Evolutionary conservation across 1,140 invertebrate genomes (phyloP).

Genomic region (Elysia chlorotica): DNA sequence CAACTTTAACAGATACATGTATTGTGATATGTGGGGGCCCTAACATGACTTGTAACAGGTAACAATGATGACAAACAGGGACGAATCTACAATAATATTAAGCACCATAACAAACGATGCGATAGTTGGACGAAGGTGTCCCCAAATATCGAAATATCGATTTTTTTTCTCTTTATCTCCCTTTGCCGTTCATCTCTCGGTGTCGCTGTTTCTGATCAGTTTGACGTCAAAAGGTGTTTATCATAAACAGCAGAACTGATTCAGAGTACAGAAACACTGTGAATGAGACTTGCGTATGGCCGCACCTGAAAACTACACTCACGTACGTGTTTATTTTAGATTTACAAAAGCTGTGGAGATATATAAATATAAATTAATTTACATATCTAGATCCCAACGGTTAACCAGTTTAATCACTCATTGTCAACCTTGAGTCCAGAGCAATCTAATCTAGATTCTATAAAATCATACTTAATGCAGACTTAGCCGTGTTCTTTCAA

Average conservation of each 20-base stretch:
- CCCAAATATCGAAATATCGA: background rate
- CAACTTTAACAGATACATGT: too few relatives aligned
- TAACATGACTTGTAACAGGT: too few relatives aligned
- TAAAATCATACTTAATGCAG: too few relatives aligned
- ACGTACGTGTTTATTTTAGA: background rate
- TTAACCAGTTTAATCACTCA: background rate
- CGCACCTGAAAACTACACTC: too few relatives aligned
- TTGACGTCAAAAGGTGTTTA: constrained; percentile 32
- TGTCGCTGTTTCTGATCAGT: background rate
- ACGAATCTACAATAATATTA: too few relatives aligned
- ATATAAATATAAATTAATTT: background rate
- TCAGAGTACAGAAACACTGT: too few relatives aligned
- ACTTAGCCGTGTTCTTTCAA: too few relatives aligned
- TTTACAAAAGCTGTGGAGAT: background rate
- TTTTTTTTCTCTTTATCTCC: constrained; percentile 19
- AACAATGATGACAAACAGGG: too few relatives aligned
- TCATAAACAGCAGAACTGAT: constrained; percentile 20
- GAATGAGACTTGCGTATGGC: too few relatives aligned
- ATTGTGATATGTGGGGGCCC: too few relatives aligned
- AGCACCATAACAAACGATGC: too few relatives aligned
- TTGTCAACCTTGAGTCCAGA: background rate
- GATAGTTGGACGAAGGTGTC: background rate
- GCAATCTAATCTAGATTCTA: too few relatives aligned
- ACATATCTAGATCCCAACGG: background rate
- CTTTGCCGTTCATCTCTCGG: constrained; percentile 18